Base-by-base conservation (phyloP, 2,113 vertebrate species). In the Lota lota region DNA sequence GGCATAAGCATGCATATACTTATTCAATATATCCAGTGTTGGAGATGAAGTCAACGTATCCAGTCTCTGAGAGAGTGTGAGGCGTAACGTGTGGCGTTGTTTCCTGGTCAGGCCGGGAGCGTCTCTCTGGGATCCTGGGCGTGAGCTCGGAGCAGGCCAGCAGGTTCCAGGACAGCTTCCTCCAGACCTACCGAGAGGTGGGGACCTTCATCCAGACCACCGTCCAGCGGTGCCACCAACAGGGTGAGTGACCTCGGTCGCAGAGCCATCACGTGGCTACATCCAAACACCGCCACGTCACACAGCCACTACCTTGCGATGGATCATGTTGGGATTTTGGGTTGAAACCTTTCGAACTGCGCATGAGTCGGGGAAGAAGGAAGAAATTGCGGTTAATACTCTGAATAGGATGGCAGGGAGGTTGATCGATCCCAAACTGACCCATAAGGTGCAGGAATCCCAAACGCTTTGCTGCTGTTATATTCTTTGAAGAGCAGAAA, bases 101-200 rank as follows among this genome's bases (percentile, higher is more conserved):
- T 47, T 47, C 40, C 24, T 4, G 10, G 72, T 15, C 66, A 98
- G 97, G 95, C 67, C 94, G 92, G 66, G 91, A 94, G 72, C 89
- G 92, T 50, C 93, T 98, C 4, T 94, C 95, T 4, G 88, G 90
- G 72, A 94, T 94, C 74, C 87, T 97, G 22, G 93, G 95, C 36
- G 83, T 94, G 61, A 91, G 92, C 56, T 57, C 90, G 58, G 80
- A 85, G 70, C 92, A 95, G 88, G 95, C 95, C 56, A 83, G 93
- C 28, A 71, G 64, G 17, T 95, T 97, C 88, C 91, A 95, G 87
- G 94, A 95, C 76, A 89, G 85, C 36, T 97, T 97, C 84, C 90
- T 96, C 53, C 92, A 94, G 72, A 95, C 93, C 62, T 97, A 95
- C 82, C 94, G 82, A 80, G 93, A 94, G 71, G 85, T 98, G 17